Evolutionary conservation across 1,140 invertebrate species (phyloP).

Genomic region (Drosophila gunungcola): DNA sequence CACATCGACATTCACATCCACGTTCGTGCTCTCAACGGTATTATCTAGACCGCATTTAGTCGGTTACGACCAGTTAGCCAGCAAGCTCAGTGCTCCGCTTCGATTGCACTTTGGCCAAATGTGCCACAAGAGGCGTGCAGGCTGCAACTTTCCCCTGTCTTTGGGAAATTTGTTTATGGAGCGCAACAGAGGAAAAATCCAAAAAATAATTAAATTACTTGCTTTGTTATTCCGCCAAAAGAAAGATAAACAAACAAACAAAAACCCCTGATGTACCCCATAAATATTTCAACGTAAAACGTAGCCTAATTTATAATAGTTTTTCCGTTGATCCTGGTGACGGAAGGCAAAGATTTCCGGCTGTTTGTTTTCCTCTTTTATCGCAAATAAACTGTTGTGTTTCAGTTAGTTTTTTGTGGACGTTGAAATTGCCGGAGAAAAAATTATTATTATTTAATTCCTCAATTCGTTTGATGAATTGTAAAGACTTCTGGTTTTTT

Average conservation of each 20-base stretch:
- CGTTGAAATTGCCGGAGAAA: background rate
- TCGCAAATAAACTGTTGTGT: background rate
- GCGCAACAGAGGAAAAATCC: slow-evolving; percentile 49
- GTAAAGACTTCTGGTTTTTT: slow-evolving; percentile 14
- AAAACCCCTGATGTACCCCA: slow-evolving; percentile 24
- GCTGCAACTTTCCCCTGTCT: slow-evolving; percentile 62
- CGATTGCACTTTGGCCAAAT: slow-evolving; percentile 54
- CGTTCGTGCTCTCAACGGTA: slow-evolving; percentile 17
- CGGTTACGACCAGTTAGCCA: slow-evolving; percentile 66
- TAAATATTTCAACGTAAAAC: slow-evolving; percentile 34
- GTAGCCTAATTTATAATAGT: slow-evolving; percentile 6
- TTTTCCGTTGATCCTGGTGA: slow-evolving; percentile 18
- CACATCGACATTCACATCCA: slow-evolving; percentile 21
- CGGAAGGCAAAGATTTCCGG: slow-evolving; percentile 56
- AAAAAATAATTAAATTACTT: slow-evolving; percentile 25
- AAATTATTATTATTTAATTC: background rate
- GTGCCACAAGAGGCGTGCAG: slow-evolving; percentile 38
- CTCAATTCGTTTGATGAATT: slow-evolving; percentile 8
- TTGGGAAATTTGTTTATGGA: slow-evolving; percentile 48
- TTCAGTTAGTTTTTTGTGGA: background rate
- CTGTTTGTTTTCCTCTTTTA: slow-evolving; percentile 13
- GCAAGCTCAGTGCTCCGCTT: slow-evolving; percentile 40
- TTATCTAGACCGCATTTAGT: slow-evolving; percentile 66
- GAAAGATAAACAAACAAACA: slow-evolving; percentile 59
- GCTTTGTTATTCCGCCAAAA: slow-evolving; percentile 23